Evolutionary conservation across 2,888 invertebrate species (phyloP), one percentile per base, ranked within the genome.

Genomic region (Salpingus planirostris): DNA sequence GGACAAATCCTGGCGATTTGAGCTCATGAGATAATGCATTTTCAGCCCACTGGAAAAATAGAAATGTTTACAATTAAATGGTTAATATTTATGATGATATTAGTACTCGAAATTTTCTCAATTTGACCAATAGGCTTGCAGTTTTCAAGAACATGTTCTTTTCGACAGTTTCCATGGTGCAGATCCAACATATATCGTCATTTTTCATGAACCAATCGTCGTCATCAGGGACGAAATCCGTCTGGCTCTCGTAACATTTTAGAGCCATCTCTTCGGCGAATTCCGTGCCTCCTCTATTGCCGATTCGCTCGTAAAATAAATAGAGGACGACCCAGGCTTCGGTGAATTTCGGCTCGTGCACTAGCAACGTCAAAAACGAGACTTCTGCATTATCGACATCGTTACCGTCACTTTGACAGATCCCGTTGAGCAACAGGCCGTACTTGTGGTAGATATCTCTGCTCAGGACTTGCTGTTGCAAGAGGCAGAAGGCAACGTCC

Each of bases 241-340:
- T 38, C 6, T 31, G 27, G 15, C 52, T 42, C 11, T 52, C 41
- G 3, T 48, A 11, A 37, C 47, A 51, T 38, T 57, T 58, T 22
- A 47, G 47, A 1, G 50, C 56, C 54, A 55, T 60, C 31, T 56
- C 59, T 30, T 50, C 31, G 2, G 55, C 49, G 27, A 56, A 44
- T 31, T 59, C 60, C 44, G 55, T 54, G 6, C 62, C 62, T 38
- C 55, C 58, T 11, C 29, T 27, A 30, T 56, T 55, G 2, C 46
- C 42, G n/a, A 36, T 44, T 32, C 50, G 47, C 33, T 50, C 37
- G 36, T 63, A 62, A 42, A 59, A 61, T 23, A 62, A 24, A 31
- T 59, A 57, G 5, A 64, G 42, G 4, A 55, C 40, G 4, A 52
- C 54, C 64, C 65, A 65, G 15, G 53, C 55, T 53, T 60, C 60